These are phyloP conservation scores for Cheilosia impressa DNA, from an alignment of 2,888 invertebrate genomes.

Conservation along the genomic window DNA sequence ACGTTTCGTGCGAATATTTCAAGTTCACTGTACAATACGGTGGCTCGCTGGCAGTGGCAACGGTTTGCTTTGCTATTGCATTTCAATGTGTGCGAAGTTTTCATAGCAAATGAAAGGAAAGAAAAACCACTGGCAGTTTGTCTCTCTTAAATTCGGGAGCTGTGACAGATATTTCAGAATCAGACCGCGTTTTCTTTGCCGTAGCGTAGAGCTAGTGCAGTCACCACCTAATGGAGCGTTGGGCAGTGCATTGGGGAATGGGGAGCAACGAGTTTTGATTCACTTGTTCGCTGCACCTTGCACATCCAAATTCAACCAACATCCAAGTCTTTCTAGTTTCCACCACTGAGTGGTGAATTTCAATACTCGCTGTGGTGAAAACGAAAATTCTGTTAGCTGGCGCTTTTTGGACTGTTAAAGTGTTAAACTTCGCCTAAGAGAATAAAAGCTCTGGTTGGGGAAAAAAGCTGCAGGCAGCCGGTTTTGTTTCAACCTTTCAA, in stretches of 20 bases:
- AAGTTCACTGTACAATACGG: constrained; percentile 52
- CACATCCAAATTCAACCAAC: background rate
- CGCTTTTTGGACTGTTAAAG: background rate
- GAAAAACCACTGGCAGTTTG: background rate
- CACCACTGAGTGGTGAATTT: constrained; percentile 15
- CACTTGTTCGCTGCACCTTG: constrained; percentile 13
- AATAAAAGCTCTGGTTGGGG: background rate
- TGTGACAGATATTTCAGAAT: background rate
- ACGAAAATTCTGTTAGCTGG: background rate
- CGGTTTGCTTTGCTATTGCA: too few species aligned
- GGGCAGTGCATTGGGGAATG: constrained; percentile 12
- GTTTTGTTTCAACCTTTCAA: background rate
- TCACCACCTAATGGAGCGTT: background rate
- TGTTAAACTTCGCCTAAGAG: constrained; percentile 5
- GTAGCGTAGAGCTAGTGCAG: background rate
- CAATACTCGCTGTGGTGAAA: constrained; percentile 20
- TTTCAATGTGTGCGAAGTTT: constrained; percentile 31
- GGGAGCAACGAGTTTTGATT: constrained; percentile 19
- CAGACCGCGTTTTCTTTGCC: background rate
- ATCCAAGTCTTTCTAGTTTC: background rate
- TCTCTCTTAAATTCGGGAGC: constrained; percentile 20
- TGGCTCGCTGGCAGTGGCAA: constrained; percentile 2
- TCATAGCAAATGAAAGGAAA: constrained; percentile 5
- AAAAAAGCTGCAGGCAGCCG: constrained; percentile 2
- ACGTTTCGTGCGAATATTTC: constrained; percentile 68